phyloP scores from a whole-genome alignment of 1,140 invertebrate species.

The Brachionus plicatilis region DNA sequence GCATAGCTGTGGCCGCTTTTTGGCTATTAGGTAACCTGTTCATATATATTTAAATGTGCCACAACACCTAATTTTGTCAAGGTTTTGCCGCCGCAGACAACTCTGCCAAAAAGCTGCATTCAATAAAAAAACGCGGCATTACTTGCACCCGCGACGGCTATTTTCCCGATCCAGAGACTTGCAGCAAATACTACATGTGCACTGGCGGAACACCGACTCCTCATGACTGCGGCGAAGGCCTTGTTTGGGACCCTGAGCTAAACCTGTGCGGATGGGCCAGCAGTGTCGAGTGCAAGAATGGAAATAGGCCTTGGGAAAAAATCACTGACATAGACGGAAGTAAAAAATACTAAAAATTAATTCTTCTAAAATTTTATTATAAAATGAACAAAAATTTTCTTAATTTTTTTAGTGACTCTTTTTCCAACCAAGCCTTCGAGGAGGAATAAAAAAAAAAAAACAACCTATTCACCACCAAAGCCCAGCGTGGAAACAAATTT shows the following conservation, averaged over 20 bases:
- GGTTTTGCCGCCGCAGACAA: background rate
- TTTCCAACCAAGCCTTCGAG: background rate
- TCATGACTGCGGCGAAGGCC: conserved; percentile 22
- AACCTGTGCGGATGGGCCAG: conserved; percentile 27
- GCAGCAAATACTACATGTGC: conserved; percentile 37
- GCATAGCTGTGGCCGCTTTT: background rate
- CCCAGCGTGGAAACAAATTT: conserved; percentile 26
- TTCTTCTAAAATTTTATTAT: too few species aligned
- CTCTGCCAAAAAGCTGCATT: background rate
- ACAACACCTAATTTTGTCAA: background rate
- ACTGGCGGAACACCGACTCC: background rate
- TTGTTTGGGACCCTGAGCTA: background rate
- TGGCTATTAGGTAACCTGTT: background rate
- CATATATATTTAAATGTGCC: background rate
- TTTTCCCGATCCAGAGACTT: conserved; percentile 37
- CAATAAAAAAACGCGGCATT: background rate
- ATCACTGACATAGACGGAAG: conserved; percentile 34
- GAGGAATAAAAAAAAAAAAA: conserved; percentile 1
- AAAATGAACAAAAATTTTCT: background rate
- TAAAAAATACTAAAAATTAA: background rate
- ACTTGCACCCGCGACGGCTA: conserved; percentile 31
- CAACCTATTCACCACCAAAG: background rate
- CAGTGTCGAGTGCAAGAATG: conserved; percentile 34
- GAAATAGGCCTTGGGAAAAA: conserved; percentile 16
- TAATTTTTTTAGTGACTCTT: conserved; percentile 21